phyloP scores from a whole-genome alignment of 2,888 invertebrate genomes.

The Idaea straminata region DNA sequence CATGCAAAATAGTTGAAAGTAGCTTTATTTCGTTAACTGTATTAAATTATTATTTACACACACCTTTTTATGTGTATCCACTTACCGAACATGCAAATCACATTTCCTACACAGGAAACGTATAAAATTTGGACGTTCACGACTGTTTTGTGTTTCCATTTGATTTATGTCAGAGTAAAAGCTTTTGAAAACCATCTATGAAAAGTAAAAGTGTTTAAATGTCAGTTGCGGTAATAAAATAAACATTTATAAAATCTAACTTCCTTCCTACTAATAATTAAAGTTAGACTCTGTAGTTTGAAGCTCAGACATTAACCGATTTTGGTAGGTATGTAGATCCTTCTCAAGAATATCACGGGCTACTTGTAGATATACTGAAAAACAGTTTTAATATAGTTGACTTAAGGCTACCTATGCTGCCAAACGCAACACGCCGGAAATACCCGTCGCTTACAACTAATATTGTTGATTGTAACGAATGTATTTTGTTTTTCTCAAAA shows the following conservation, averaged over 20 bases:
- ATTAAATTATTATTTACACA: background rate
- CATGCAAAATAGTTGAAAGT: too few species aligned
- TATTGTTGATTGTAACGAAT: too few species aligned
- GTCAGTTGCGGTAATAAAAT: background rate
- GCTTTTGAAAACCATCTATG: background rate
- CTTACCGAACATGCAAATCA: background rate
- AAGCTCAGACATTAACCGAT: too few species aligned
- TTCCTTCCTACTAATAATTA: background rate
- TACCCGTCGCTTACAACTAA: too few species aligned
- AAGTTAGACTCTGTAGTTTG: background rate
- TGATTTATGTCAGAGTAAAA: slow-evolving; percentile 1
- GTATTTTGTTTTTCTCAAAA: too few species aligned
- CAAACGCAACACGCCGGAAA: too few species aligned
- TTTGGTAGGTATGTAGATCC: too few species aligned
- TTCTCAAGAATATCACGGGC: too few species aligned
- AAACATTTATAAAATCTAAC: background rate
- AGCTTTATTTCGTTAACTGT: too few species aligned
- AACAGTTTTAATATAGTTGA: too few species aligned
- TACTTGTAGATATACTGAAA: too few species aligned
- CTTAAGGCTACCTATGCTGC: too few species aligned
- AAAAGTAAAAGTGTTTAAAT: background rate
- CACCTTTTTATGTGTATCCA: background rate
- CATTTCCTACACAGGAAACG: slow-evolving; percentile 3
- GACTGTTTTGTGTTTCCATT: background rate
- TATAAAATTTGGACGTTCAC: slow-evolving; percentile 3